phyloP scores from a whole-genome alignment of 2,113 vertebrate species.

The Corythoichthys intestinalis region DNA sequence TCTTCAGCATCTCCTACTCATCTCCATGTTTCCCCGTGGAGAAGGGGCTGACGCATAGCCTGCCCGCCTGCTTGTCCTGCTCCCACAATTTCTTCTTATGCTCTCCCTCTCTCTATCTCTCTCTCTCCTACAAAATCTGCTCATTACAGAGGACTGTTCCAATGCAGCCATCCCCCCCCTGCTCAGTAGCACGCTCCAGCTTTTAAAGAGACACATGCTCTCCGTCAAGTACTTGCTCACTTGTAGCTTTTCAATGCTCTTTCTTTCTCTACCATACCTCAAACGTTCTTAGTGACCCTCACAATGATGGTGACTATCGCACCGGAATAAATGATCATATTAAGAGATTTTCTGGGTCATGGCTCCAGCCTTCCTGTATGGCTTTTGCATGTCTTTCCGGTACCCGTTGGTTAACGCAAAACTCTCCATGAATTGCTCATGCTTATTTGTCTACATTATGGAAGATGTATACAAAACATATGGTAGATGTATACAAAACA shows the following conservation, averaged over 20 bases:
- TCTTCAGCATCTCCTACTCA: constrained; percentile 56
- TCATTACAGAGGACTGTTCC: constrained; percentile 70
- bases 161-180: constrained; percentile 47
- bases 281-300: background rate
- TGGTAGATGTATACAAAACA: too few species aligned
- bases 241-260: constrained; percentile 39
- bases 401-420: too few species aligned
- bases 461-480: too few species aligned
- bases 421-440: too few species aligned
- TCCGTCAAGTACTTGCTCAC: constrained; percentile 25
- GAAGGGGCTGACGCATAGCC: constrained; percentile 58
- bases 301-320: background rate
- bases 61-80: constrained; percentile 37
- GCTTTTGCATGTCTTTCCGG: too few species aligned
- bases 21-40: constrained; percentile 59
- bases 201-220: constrained; percentile 63
- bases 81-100: constrained; percentile 51
- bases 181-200: constrained; percentile 56
- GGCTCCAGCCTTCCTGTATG: too few species aligned
- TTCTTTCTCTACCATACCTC: background rate
- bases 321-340: background rate
- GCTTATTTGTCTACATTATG: too few species aligned
- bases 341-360: background rate
- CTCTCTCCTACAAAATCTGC: constrained; percentile 53
- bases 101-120: constrained; percentile 8